Base-by-base conservation (phyloP, 2,113 vertebrate genomes). In the Chitala chitala region DNA sequence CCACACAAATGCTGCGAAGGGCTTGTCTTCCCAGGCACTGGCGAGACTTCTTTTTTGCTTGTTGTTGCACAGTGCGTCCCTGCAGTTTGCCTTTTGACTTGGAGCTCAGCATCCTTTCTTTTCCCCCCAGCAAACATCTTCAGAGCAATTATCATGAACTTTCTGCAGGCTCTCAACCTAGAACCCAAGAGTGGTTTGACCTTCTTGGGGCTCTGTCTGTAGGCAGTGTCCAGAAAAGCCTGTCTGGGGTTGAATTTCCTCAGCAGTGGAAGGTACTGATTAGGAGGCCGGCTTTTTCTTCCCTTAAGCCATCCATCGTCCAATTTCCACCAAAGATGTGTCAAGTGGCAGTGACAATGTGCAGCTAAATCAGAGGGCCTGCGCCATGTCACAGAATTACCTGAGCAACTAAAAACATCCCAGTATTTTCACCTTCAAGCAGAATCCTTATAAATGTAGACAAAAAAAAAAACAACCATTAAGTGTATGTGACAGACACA, bases 311-410 rank as follows among this genome's bases (percentile, higher is more conserved):
- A 40, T 58, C 48, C 65, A 58, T 75, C 51, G 33, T 69, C 40
- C 54, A 9, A 69, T 69, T 55, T 58, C 38, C 58, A 36, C 26
- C 64, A 59, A 64, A 69, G 65, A 8, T 22, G 65, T 75, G 63
- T 69, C 53, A 61, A 56, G 38, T 38, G 44, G 42, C 31, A 31
- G 53, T 10, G 53, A 50, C 40, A 46, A 48, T 31, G 33, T 29
- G 53, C 40, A 12, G 1, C 40, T 9, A 33, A 46, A 63, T 33
- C 42, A 22, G 42, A 20, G 42, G 58, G 72, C 4, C 42, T 36
- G 50, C 50, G 58, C 38, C 26, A 59, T 63, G 22, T 48, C 58
- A 64, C 72, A 50, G 42, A 31, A 51, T 38, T 17, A 51, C 10
- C 20, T 1, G 5, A 20, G 58, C 4, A 63, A 73, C 44, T 69